Conservation (phyloP, 2,113 vertebrate species). For the Zosterops hypoxanthus region DNA sequence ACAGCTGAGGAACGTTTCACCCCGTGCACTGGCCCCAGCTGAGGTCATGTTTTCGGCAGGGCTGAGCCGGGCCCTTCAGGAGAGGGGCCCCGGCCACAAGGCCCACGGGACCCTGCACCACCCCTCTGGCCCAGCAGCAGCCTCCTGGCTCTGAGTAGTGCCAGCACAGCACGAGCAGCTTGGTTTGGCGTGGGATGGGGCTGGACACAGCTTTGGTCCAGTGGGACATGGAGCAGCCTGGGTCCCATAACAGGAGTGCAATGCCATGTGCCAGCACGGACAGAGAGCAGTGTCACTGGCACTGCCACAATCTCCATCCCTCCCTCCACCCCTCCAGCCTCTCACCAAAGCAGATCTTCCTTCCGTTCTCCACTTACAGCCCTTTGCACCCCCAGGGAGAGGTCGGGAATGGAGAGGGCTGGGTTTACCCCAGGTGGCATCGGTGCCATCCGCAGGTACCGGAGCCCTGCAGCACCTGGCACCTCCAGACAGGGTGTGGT, state of each 20-base stretch:
- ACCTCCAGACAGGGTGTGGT: rapidly evolving
- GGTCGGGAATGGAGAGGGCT: rapidly evolving
- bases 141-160: neutral
- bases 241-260: rapidly evolving
- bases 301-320: neutral
- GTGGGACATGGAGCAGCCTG: neutral
- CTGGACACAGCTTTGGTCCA: neutral
- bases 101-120: neutral
- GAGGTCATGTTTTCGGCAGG: slow-evolving; percentile 50
- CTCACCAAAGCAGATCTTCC: neutral
- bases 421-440: neutral
- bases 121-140: neutral
- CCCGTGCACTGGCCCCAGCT: slow-evolving; percentile 55
- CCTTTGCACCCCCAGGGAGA: neutral
- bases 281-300: neutral
- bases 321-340: neutral
- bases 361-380: neutral
- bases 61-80: neutral
- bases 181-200: neutral
- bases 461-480: neutral
- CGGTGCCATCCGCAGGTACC: rapidly evolving
- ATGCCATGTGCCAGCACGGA: neutral
- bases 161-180: slow-evolving; percentile 3
- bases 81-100: slow-evolving; percentile 10
- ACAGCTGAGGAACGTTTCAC: slow-evolving; percentile 39